Base-by-base conservation (phyloP, 2,888 invertebrate species). In the Philhelius pedissequus region DNA sequence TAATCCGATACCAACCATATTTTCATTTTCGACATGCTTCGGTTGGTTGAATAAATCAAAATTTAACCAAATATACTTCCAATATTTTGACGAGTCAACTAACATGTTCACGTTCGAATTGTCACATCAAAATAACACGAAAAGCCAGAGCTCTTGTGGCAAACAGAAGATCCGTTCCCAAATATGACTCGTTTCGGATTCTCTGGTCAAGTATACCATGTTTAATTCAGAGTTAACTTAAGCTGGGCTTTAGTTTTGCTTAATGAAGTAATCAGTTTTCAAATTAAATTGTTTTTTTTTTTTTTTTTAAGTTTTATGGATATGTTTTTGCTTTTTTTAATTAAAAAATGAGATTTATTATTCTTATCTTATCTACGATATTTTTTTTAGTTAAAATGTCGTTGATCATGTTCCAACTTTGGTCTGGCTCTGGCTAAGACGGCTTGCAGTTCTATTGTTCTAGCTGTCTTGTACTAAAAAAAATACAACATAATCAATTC, bases 381-480 rank as follows among this genome's bases (percentile, higher is more conserved):
- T 45, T 22, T 18, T 30, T 43, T 40, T 38, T 32, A 71, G 18
- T 62, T 13, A 4, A 62, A 30, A 56, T 35, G 15, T 45, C 54
- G 22, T 32, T 60, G 52, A 20, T 77, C 66, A 18, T 20, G 27
- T 70, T 79, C 75, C 35, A 83, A 77, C 58, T 87, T 87, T 32
- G 87, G 87, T 69, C 95, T 92, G 54, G 94, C 94, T 90, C 94
- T 94, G 70, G 94, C 94, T 87, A 96, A 92, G 88, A 95, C 94
- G 86, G 94, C 94, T 89, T 94, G 93, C 82, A 96, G 91, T 90
- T 96, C 96, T 15, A 94, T 94, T 1, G 94, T 93, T 15, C 95
- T 93, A 0, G 94, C 94, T 3, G 95, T 96, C 91, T 95, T 95
- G 92, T 94, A 96, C 96, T 96, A 92, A 87, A 86, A 86, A 82